Evolutionary conservation across 2,888 invertebrate species (phyloP), one percentile per base, ranked within the genome.

Genomic region (Rhyacophila evoluta): DNA sequence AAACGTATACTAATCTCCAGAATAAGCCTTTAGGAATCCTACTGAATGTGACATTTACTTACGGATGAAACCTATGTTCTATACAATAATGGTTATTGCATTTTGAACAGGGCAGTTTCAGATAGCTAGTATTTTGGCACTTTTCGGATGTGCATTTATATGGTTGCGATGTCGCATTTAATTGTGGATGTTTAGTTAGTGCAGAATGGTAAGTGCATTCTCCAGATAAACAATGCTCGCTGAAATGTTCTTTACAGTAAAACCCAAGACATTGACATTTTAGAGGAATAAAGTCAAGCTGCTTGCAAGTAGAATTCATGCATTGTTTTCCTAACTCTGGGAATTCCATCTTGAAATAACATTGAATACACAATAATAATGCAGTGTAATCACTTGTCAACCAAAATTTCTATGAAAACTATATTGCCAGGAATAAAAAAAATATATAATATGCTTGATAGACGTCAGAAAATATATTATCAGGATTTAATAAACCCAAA

Each of bases 1-100:
- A n/a, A n/a, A n/a, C n/a, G n/a, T n/a, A n/a, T n/a, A n/a, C n/a
- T n/a, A n/a, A n/a, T n/a, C n/a, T n/a, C n/a, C n/a, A n/a, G n/a
- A n/a, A n/a, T n/a, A n/a, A n/a, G n/a, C n/a, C n/a, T n/a, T n/a
- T n/a, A n/a, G n/a, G n/a, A n/a, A n/a, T n/a, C n/a, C n/a, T n/a
- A n/a, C n/a, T n/a, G n/a, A n/a, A n/a, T n/a, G n/a, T n/a, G 36
- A 69, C 6, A 69, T 27, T 70, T 83, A 88, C 89, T 89, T 86
- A 90, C 90, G 85, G 85, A 83, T 90, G 90, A 84, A 90, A 90
- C 76, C 95, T 90, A 85, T 95, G 95, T 39, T 89, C 87, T 27
- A 95, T 87, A 85, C 95, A 95, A 85, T 89, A 95, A 86, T 94
- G 93, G 84, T 91, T 90, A 12, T 88, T 86, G 85, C 95, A 95